A percentile compares a stretch with the other conserved stretches of the same genome.
Evolutionary conservation across 1,140 invertebrate species (phyloP).

Genomic region (Plodia interpunctella): DNA sequence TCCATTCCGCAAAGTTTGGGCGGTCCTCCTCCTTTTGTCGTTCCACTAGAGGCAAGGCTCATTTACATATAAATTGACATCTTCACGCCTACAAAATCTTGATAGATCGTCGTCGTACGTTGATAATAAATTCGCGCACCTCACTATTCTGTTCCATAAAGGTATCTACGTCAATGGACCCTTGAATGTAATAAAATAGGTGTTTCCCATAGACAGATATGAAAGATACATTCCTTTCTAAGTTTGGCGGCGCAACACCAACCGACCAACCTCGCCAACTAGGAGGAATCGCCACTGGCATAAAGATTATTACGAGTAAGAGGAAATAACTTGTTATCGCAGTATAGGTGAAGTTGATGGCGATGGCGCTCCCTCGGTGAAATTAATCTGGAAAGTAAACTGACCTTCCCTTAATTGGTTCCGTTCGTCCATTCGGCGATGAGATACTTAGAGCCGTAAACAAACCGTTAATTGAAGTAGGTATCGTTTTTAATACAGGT

Average conservation of each 20-base stretch:
- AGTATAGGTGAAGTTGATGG: conserved; percentile 22
- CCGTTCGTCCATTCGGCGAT: conserved; percentile 30
- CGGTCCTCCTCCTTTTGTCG: conserved; percentile 1
- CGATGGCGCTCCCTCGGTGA: conserved; percentile 36
- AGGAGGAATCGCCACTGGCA: too few species aligned
- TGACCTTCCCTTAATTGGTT: conserved; percentile 62
- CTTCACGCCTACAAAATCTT: conserved; percentile 16
- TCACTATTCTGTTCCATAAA: conserved; percentile 6
- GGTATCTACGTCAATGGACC: conserved; percentile 14
- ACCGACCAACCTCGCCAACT: too few species aligned
- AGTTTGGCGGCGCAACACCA: too few species aligned
- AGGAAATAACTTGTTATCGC: too few species aligned
- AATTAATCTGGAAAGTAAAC: conserved; percentile 61
- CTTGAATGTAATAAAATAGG: conserved; percentile 22
- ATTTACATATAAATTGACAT: conserved; percentile 28
- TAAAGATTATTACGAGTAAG: too few species aligned
- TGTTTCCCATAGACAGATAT: background rate
- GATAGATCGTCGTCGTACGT: conserved; percentile 10
- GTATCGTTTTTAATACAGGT: conserved; percentile 2
- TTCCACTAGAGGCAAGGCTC: conserved; percentile 10
- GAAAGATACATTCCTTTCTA: too few species aligned
- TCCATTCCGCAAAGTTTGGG: background rate
- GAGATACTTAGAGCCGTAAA: conserved; percentile 34
- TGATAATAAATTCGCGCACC: conserved; percentile 10
- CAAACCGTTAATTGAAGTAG: conserved; percentile 33